Percentiles rank a stretch among this genome's conserved stretches.
phyloP scores from a whole-genome alignment of 1,140 invertebrate genomes.

The Phthorimaea operculella region DNA sequence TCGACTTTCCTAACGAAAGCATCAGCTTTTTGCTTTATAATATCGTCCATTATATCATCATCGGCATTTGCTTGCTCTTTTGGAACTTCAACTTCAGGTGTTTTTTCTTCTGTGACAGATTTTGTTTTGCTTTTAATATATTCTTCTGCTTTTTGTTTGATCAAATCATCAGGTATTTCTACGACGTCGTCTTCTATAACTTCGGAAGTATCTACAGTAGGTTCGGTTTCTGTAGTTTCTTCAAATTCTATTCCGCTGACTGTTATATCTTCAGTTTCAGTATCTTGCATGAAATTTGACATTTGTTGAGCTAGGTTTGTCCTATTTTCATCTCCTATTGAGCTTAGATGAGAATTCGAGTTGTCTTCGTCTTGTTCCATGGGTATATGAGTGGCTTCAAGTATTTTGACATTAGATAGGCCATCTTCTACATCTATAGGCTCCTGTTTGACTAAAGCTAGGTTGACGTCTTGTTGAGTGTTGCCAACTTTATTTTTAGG shows the following conservation, averaged over 20 bases:
- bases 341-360: background rate
- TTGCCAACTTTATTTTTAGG: constrained; percentile 1
- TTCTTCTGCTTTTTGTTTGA: constrained; percentile 9
- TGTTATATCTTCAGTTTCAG: background rate
- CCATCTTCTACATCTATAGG: constrained; percentile 8
- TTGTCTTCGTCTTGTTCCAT: background rate
- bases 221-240: background rate
- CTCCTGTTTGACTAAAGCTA: background rate
- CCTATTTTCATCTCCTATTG: background rate
- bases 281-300: background rate
- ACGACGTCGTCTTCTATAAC: background rate
- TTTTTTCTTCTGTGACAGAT: background rate
- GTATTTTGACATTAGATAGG: constrained; percentile 9
- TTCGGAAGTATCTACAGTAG: background rate
- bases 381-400: constrained; percentile 6
- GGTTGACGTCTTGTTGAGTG: background rate
- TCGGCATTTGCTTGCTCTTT: background rate
- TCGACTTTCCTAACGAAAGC: background rate
- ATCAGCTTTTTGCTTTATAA: constrained; percentile 6
- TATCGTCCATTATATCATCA: constrained; percentile 1
- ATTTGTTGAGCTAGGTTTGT: background rate
- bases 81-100: background rate
- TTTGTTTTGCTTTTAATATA: background rate
- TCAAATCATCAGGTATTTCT: constrained; percentile 3
- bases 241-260: background rate